phyloP scores from a whole-genome alignment of 2,888 invertebrate species.

The Tillus elongatus region DNA sequence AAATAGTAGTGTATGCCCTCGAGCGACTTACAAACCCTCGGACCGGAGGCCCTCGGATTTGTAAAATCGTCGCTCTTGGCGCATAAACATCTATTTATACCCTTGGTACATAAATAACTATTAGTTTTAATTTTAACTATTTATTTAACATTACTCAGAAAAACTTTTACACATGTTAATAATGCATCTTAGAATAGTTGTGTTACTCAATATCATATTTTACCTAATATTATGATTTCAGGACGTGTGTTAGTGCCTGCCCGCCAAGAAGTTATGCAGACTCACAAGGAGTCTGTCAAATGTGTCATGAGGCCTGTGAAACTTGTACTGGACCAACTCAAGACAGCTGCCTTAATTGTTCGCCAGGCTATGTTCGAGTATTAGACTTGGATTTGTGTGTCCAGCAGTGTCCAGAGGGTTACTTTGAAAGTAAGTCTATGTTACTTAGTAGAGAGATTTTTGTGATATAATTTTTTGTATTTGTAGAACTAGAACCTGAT shows the following conservation, averaged over 20 bases:
- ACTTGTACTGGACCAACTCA: conserved; percentile 82
- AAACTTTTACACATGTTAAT: no score
- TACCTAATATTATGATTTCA: conserved; percentile 37
- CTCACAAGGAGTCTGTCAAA: conserved; percentile 71
- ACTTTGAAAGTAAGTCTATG: conserved; percentile 64
- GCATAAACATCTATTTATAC: no score
- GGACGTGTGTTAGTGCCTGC: conserved; percentile 76
- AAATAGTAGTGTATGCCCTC: no score
- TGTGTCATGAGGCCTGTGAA: conserved; percentile 82
- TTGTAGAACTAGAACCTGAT: no score
- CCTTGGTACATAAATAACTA: no score
- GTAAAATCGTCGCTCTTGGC: no score
- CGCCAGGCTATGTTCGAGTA: conserved; percentile 73
- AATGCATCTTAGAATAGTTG: no score
- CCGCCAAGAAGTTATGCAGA: conserved; percentile 78
- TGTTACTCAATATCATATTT: no score
- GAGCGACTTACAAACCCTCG: no score
- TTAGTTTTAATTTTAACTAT: no score
- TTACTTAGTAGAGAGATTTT: neutral
- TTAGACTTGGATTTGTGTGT: conserved; percentile 79
- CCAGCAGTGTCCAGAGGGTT: conserved; percentile 82
- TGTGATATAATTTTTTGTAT: conserved; percentile 6
- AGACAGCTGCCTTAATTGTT: conserved; percentile 77
- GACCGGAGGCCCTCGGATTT: no score
- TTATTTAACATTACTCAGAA: no score